phyloP scores from a whole-genome alignment of 2,888 invertebrate genomes.

The Incurvaria masculella region DNA sequence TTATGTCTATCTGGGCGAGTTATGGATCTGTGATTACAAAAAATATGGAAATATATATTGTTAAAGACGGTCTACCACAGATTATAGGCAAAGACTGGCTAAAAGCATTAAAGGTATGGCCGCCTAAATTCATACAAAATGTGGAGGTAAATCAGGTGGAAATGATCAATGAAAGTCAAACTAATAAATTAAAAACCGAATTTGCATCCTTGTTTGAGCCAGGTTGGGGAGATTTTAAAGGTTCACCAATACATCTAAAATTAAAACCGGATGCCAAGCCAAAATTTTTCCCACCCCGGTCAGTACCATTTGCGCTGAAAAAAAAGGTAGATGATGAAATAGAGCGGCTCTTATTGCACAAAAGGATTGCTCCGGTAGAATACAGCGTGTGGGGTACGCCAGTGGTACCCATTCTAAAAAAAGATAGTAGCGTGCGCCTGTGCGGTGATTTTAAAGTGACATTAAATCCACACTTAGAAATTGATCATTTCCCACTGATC shows the following conservation, averaged over 20 bases:
- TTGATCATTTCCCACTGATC: constrained; percentile 8
- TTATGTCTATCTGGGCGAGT: too few species aligned
- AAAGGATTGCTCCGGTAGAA: not conserved
- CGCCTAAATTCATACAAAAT: constrained; percentile 6
- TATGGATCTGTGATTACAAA: constrained; percentile 1
- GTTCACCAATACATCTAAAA: constrained; percentile 6
- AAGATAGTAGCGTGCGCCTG: constrained; percentile 7
- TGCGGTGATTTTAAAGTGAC: constrained; percentile 11
- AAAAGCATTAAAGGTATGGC: constrained; percentile 5
- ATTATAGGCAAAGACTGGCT: constrained; percentile 7
- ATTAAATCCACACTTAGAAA: constrained; percentile 7
- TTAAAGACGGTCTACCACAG: constrained; percentile 5
- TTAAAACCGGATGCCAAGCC: constrained; percentile 1
- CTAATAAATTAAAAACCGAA: not conserved
- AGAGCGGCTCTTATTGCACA: too few species aligned
- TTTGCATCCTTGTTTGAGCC: constrained; percentile 10
- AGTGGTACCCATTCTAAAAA: constrained; percentile 9
- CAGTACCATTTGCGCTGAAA: too few species aligned
- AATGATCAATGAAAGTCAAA: not conserved
- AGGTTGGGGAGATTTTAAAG: constrained; percentile 11
- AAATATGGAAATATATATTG: constrained; percentile 6
- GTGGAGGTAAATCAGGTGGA: not conserved
- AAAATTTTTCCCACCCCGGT: too few species aligned
- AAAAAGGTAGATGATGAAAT: too few species aligned
- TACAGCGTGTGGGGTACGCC: constrained; percentile 7